phyloP scores from a whole-genome alignment of 2,797 vertebrate species.

The Protosalanx chinensis region DNA sequence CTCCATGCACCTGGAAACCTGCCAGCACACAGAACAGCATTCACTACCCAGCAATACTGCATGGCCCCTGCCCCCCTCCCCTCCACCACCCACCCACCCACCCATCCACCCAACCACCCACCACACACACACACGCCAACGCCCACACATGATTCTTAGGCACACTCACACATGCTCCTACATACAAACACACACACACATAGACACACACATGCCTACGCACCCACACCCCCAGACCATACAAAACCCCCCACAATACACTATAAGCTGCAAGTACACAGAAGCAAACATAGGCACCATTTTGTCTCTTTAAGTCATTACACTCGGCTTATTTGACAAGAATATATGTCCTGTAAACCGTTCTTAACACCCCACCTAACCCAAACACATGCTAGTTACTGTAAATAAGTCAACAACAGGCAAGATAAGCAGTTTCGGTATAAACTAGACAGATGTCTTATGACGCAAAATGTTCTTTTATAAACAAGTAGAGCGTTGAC shows the following conservation, averaged over 20 bases:
- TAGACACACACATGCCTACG: slow-evolving; percentile 29
- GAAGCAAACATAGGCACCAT: slow-evolving; percentile 19
- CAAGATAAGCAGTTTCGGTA: background rate
- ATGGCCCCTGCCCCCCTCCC: slow-evolving; percentile 47
- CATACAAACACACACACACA: slow-evolving; percentile 3
- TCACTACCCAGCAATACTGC: slow-evolving; percentile 41
- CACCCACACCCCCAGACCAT: slow-evolving; percentile 29
- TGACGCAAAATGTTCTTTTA: background rate
- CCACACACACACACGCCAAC: background rate
- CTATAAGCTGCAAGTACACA: background rate
- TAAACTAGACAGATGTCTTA: background rate
- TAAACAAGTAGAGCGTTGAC: slow-evolving; percentile 5
- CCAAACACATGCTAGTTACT: background rate
- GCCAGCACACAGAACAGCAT: slow-evolving; percentile 58
- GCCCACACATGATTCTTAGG: background rate
- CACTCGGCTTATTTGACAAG: slow-evolving; percentile 35
- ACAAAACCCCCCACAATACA: slow-evolving; percentile 10
- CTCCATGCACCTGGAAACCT: slow-evolving; percentile 64
- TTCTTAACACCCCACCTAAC: background rate
- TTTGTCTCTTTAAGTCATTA: slow-evolving; percentile 35
- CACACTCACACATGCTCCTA: slow-evolving; percentile 3
- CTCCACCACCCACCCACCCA: background rate
- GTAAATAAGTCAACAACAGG: background rate
- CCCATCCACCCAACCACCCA: slow-evolving; percentile 1
- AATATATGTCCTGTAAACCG: background rate